Percentiles rank a stretch among this genome's conserved stretches.
phyloP scores from a whole-genome alignment of 2,888 invertebrate species.

The Brenthis ino region DNA sequence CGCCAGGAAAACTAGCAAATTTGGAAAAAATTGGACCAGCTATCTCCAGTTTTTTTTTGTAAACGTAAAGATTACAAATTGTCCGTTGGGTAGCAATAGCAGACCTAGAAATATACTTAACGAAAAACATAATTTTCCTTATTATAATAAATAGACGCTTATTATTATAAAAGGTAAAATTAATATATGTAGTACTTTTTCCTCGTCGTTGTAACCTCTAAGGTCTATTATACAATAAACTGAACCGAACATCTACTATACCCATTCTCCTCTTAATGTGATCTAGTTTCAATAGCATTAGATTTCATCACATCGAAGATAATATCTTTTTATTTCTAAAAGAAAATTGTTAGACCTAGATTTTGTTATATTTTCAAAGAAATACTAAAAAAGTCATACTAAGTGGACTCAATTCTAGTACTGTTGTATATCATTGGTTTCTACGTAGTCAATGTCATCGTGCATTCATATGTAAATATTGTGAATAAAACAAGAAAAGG shows the following conservation, averaged over 20 bases:
- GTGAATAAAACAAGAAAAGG: conserved; percentile 7
- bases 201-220: no score
- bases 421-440: conserved; percentile 6
- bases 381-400: not conserved
- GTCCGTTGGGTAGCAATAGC: no score
- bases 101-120: no score
- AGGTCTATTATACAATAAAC: no score
- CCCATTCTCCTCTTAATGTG: not conserved
- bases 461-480: conserved; percentile 24
- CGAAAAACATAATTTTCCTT: no score
- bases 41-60: no score
- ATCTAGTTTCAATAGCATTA: not conserved
- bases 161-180: no score
- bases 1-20: no score
- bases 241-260: not conserved
- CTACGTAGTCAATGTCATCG: not conserved
- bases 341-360: not conserved
- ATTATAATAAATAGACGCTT: no score
- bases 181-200: no score
- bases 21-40: no score
- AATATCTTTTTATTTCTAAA: not conserved
- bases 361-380: conserved; percentile 3
- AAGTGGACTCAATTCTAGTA: not conserved
- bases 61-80: no score
- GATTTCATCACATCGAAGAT: not conserved